Conservation (phyloP, 2,113 vertebrate species). For the Globicephala melas region DNA sequence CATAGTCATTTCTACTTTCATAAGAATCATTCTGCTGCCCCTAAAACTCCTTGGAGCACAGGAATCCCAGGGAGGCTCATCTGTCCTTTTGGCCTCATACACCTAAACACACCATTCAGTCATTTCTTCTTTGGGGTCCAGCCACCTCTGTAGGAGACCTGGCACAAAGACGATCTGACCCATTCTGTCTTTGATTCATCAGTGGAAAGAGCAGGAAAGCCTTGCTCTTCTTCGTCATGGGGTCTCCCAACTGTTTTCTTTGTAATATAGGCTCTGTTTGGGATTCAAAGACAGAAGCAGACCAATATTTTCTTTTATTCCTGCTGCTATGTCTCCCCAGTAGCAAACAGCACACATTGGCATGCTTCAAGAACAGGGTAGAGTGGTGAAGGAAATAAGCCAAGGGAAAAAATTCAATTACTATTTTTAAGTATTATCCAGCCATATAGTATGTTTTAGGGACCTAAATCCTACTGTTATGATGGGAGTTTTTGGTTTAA, state of each 20-base stretch:
- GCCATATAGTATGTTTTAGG: neutral
- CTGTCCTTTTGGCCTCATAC: neutral
- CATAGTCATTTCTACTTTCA: neutral
- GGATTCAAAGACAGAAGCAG: neutral
- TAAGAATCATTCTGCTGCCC: neutral
- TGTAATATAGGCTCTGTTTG: neutral
- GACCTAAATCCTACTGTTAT: neutral
- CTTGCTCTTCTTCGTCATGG: neutral
- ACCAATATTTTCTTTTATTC: neutral
- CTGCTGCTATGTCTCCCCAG: neutral
- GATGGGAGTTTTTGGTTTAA: neutral
- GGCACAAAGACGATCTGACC: neutral
- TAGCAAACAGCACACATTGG: neutral
- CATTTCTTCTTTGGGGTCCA: neutral
- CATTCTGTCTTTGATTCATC: neutral
- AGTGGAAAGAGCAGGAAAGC: neutral
- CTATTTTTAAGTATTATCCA: neutral
- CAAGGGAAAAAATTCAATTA: neutral
- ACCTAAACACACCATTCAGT: fast-evolving
- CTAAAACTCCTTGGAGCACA: neutral
- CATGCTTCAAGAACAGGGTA: neutral
- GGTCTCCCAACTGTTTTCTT: neutral
- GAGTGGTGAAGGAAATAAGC: no score
- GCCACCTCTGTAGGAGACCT: neutral
- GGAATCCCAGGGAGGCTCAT: neutral